Percentiles rank a stretch among this genome's conserved stretches.
phyloP scores from a whole-genome alignment of 2,797 vertebrate species.

The Gymnothorax javanicus region DNA sequence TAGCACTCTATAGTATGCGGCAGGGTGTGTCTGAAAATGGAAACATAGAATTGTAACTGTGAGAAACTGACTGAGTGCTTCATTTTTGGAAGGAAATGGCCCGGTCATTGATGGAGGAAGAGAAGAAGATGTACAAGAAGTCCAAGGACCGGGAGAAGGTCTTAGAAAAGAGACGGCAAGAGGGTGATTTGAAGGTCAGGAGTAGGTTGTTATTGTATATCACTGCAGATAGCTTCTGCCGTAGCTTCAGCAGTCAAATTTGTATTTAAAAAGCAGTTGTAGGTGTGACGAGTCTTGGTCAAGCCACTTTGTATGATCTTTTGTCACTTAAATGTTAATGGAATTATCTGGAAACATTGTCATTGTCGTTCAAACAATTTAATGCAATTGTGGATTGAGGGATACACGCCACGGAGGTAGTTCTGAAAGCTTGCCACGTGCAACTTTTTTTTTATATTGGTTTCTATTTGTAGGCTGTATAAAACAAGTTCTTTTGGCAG shows the following conservation, averaged over 20 bases:
- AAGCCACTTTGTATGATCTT: neutral
- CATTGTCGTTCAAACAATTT: neutral
- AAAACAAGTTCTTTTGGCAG: neutral
- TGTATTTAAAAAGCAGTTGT: neutral
- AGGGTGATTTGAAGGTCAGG: constrained; percentile 81
- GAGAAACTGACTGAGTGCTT: constrained; percentile 17
- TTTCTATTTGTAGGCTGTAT: neutral
- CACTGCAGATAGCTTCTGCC: neutral
- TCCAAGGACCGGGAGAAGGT: constrained; percentile 83
- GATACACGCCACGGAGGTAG: neutral
- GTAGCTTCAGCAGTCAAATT: neutral
- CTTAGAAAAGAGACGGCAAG: constrained; percentile 78
- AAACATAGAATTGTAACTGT: neutral
- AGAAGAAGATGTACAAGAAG: constrained; percentile 88
- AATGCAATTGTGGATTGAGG: neutral
- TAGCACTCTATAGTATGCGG: neutral
- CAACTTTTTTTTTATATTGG: neutral
- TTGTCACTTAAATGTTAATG: neutral
- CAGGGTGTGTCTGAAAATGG: neutral
- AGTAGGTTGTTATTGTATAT: neutral
- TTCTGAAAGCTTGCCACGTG: neutral
- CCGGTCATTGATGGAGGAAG: constrained; percentile 89
- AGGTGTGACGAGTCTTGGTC: neutral
- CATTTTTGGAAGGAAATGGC: constrained; percentile 84
- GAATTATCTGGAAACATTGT: neutral